Evolutionary conservation across 2,888 invertebrate genomes (phyloP).

Genomic region (Conops quadrifasciatus): DNA sequence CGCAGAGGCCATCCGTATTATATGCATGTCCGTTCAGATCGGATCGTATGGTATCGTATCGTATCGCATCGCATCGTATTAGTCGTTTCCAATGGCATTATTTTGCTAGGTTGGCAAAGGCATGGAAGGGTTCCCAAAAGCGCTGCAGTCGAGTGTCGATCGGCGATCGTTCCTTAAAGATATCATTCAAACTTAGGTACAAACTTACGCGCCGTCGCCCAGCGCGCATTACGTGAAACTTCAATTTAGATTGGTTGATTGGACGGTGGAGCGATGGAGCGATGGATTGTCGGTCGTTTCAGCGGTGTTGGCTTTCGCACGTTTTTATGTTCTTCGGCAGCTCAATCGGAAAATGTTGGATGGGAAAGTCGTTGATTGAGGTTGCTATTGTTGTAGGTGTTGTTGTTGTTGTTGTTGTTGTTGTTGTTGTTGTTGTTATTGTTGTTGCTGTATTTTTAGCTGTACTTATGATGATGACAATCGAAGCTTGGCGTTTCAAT

Average conservation of each 20-base stretch:
- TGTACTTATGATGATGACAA: too few relatives aligned
- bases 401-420: too few relatives aligned
- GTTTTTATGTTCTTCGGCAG: not conserved
- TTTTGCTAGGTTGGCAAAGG: slow-evolving; percentile 37
- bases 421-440: too few relatives aligned
- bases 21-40: not conserved
- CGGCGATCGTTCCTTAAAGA: slow-evolving; percentile 37
- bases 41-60: not conserved
- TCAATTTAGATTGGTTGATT: slow-evolving; percentile 26
- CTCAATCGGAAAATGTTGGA: slow-evolving; percentile 11
- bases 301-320: slow-evolving; percentile 5
- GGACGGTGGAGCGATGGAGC: not conserved
- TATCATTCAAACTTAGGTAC: slow-evolving; percentile 28
- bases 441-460: too few relatives aligned
- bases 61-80: slow-evolving; percentile 1
- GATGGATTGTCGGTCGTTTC: slow-evolving; percentile 14
- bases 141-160: not conserved
- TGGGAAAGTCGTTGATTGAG: slow-evolving; percentile 17
- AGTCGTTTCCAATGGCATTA: slow-evolving; percentile 36
- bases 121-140: slow-evolving; percentile 26
- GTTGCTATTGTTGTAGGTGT: not conserved
- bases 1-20: slow-evolving; percentile 24
- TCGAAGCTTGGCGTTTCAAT: too few relatives aligned
- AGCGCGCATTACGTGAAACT: slow-evolving; percentile 32
- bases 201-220: slow-evolving; percentile 28